Conservation (phyloP, 64 coral and sea anemone species). For the Dendronephthya gigantea region DNA sequence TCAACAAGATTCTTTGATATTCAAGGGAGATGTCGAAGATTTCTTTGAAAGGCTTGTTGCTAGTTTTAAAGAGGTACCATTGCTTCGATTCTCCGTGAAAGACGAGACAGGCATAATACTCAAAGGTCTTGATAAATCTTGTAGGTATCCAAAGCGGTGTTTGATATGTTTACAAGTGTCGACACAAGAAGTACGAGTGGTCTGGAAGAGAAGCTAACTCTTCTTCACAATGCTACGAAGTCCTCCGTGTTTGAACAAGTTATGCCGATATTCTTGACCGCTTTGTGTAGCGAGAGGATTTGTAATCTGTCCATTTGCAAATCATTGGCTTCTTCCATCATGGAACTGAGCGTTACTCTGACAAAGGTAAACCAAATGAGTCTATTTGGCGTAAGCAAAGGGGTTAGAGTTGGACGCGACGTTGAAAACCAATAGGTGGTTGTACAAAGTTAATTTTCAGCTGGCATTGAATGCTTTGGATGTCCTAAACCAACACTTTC, state of each 20-base stretch:
- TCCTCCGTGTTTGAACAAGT: constrained; percentile 5
- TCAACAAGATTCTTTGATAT: neutral
- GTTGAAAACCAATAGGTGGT: too few relatives aligned
- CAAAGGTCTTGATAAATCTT: too few relatives aligned
- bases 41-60: neutral
- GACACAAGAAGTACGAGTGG: neutral
- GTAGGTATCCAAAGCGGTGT: neutral
- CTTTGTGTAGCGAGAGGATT: neutral
- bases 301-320: neutral
- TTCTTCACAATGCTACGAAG: neutral
- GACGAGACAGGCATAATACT: too few relatives aligned
- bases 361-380: neutral
- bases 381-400: neutral
- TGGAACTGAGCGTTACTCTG: neutral
- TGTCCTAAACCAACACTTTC: neutral
- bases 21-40: neutral
- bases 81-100: too few relatives aligned
- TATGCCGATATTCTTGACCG: neutral
- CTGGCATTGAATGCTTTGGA: neutral
- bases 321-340: neutral
- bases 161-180: neutral
- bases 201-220: neutral
- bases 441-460: too few relatives aligned
- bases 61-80: neutral
- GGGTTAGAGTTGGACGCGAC: neutral